Conservation (phyloP, 2,113 vertebrate genomes). For the Phyllopteryx taeniolatus region DNA sequence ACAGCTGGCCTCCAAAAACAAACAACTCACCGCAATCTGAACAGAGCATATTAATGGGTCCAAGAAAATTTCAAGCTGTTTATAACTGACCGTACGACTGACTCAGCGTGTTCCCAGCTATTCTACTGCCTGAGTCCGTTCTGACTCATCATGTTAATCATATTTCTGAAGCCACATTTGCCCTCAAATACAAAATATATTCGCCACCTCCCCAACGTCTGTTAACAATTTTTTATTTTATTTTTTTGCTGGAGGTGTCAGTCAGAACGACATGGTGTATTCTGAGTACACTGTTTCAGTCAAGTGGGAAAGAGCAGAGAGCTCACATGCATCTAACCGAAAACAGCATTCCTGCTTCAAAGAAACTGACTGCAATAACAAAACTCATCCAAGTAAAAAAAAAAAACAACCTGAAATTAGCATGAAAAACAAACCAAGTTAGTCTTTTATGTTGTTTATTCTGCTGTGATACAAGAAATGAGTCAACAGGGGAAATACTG, state of each 20-base stretch:
- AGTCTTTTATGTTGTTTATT: neutral
- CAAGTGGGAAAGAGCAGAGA: neutral
- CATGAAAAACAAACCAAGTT: neutral
- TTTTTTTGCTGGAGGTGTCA: neutral
- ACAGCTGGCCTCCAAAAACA: neutral
- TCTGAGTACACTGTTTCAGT: too few species aligned
- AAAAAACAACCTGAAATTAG: neutral
- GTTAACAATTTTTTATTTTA: neutral
- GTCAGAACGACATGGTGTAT: too few species aligned
- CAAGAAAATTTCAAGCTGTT: constrained; percentile 14
- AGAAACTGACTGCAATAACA: constrained; percentile 5
- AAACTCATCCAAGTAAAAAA: neutral
- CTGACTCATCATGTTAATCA: constrained; percentile 12
- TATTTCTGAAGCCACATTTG: constrained; percentile 10
- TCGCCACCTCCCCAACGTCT: constrained; percentile 15
- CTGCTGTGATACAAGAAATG: neutral
- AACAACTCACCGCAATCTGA: neutral
- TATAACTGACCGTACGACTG: neutral
- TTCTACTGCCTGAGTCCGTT: neutral
- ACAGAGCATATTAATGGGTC: constrained; percentile 4
- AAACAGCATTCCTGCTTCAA: neutral
- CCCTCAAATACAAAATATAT: constrained; percentile 19
- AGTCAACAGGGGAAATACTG: neutral
- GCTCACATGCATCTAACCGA: neutral
- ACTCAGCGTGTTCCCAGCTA: neutral